Evolutionary conservation across 2,797 vertebrate species (phyloP), one percentile per base, ranked within the genome.

Genomic region (Thaleichthys pacificus): DNA sequence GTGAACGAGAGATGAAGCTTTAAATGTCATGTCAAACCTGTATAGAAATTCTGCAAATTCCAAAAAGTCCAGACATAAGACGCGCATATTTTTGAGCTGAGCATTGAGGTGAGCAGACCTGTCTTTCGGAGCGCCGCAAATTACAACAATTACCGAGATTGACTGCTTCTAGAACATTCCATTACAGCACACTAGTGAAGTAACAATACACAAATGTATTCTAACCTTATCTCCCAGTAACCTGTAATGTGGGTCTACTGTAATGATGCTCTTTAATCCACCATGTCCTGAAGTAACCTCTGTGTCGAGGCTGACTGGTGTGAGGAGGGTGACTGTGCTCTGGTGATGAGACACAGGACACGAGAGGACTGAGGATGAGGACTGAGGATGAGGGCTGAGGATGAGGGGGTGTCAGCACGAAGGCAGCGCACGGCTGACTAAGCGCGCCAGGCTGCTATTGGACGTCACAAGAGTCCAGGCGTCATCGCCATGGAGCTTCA

Each of bases 71-170:
- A 11, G 38, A 42, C 38, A 77, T 71, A 77, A 66, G 75, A 71
- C 68, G 30, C 0, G 14, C 81, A 82, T 87, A 70, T 76, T 83
- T 87, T 76, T 79, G 77, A 77, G 67, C n/a, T 66, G 63, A 42
- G 11, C 30, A 65, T 32, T 35, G 12, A 22, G 64, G 14, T n/a
- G n/a, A n/a, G n/a, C 19, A 7, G 54, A 58, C 67, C 28, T 57
- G 67, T 68, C 5, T 71, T 66, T 69, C 14, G 51, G 30, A 0
- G 14, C 61, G 66, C 12, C 61, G 66, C 12, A 66, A 79, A 80
- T 78, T 54, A 71, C 71, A 80, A 51, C 74, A 80, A 79, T 84
- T 76, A 86, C 26, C 51, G 7, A 0, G 15, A 67, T 54, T 51
- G 49, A 8, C 42, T 51, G 21, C 66, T 74, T 26, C 22, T 6